A percentile compares a stretch with the other conserved stretches of the same genome.
These are phyloP conservation scores for Ceratina japonica DNA, from an alignment of 1,140 invertebrate species.

Conservation along the genomic window DNA sequence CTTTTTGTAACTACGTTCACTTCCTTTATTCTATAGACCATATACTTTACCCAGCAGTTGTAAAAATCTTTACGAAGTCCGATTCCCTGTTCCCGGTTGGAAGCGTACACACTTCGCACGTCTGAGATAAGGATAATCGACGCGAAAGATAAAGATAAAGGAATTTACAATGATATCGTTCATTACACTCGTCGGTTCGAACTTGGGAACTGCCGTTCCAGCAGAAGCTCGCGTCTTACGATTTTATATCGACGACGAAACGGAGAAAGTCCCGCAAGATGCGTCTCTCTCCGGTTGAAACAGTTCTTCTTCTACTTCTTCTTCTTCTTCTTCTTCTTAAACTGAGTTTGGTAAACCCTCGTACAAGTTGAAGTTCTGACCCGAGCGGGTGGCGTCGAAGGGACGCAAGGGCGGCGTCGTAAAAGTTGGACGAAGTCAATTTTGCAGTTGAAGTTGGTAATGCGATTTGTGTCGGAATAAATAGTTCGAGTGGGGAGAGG, in stretches of 20 bases:
- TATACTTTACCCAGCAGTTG: too few species aligned
- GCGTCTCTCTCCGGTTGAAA: constrained; percentile 71
- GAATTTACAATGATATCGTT: constrained; percentile 54
- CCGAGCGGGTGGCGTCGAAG: constrained; percentile 69
- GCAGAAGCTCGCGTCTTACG: constrained; percentile 63
- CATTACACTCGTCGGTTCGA: constrained; percentile 60
- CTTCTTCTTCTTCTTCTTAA: constrained; percentile 75
- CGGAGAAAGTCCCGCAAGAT: constrained; percentile 64
- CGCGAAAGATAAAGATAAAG: constrained; percentile 20
- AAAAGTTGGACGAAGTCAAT: constrained; percentile 79
- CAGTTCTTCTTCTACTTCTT: too few species aligned
- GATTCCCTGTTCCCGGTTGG: background rate
- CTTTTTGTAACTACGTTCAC: too few species aligned
- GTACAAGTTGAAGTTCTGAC: constrained; percentile 77
- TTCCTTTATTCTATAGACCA: too few species aligned
- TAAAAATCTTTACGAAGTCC: background rate
- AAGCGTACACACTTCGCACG: background rate
- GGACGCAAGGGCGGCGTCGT: constrained; percentile 72
- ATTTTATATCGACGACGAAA: constrained; percentile 72
- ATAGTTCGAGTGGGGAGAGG: constrained; percentile 71
- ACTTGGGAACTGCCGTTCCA: constrained; percentile 70
- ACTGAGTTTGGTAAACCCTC: constrained; percentile 79
- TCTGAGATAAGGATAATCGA: constrained; percentile 20
- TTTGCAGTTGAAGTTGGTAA: constrained; percentile 79
- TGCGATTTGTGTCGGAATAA: constrained; percentile 79